Evolutionary conservation across 2,888 invertebrate genomes (phyloP).

Genomic region (Nymphalis urticae): DNA sequence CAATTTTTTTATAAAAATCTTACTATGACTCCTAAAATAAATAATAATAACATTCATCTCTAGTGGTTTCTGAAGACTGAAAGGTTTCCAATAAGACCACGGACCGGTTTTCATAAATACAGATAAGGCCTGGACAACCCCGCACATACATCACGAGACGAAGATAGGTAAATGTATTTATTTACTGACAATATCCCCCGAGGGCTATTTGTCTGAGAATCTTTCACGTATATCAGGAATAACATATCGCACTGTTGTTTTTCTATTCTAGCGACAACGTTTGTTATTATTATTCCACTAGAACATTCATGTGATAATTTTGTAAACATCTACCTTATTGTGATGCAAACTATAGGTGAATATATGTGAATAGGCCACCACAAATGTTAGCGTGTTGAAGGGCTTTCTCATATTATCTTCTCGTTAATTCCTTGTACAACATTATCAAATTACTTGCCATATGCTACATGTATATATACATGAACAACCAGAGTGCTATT

Average conservation of each 20-base stretch:
- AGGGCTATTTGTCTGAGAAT: slow-evolving; percentile 8
- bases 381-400: too few species aligned
- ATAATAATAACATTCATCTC: neutral
- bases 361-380: too few species aligned
- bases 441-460: too few species aligned
- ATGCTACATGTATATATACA: too few species aligned
- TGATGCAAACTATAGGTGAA: neutral
- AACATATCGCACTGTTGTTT: slow-evolving; percentile 10
- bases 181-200: slow-evolving; percentile 9
- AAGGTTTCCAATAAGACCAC: neutral
- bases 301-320: neutral
- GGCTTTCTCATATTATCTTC: too few species aligned
- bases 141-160: slow-evolving; percentile 10
- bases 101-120: slow-evolving; percentile 9
- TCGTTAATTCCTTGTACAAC: too few species aligned
- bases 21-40: neutral
- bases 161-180: slow-evolving; percentile 9
- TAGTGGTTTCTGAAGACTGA: neutral
- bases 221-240: slow-evolving; percentile 8
- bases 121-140: slow-evolving; percentile 9
- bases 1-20: too few species aligned
- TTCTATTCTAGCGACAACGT: slow-evolving; percentile 7
- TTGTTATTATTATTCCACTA: neutral
- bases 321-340: neutral
- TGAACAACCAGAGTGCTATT: too few species aligned